These are phyloP conservation scores for Melanerpes aurifrons DNA, from an alignment of 2,113 vertebrate species.

Conservation along the genomic window DNA sequence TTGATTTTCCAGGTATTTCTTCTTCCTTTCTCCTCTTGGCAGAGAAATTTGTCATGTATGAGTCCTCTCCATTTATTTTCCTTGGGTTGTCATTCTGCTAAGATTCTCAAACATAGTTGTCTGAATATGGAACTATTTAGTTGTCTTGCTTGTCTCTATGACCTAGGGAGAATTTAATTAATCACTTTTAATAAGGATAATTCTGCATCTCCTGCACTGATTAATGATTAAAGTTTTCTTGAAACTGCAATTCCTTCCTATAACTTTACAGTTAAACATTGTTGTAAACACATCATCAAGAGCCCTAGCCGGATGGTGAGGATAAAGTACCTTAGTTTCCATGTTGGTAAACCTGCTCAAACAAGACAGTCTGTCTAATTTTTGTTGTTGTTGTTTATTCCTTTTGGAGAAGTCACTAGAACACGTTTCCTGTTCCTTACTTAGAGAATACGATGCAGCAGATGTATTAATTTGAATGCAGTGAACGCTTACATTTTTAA, in stretches of 20 bases:
- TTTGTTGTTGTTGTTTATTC: neutral
- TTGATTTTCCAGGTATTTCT: neutral
- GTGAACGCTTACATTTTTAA: neutral
- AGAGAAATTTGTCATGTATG: neutral
- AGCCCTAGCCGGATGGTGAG: neutral
- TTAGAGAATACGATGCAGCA: neutral
- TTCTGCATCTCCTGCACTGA: neutral
- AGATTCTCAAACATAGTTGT: neutral
- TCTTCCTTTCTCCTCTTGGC: neutral
- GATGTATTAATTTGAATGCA: neutral
- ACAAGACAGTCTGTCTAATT: neutral
- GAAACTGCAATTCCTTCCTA: neutral
- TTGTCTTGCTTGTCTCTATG: neutral
- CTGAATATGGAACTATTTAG: neutral
- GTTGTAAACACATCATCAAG: neutral
- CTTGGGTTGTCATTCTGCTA: neutral
- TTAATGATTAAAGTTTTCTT: neutral
- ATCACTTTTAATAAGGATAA: neutral
- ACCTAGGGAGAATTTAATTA: neutral
- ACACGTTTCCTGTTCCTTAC: neutral
- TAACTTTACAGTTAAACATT: neutral
- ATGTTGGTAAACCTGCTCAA: neutral
- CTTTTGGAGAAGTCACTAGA: neutral
- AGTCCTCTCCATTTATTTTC: neutral
- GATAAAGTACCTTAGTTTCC: neutral